Evolutionary conservation across 2,797 vertebrate genomes (phyloP), one percentile per base, ranked within the genome.

Genomic region (Cryptoblepharus egeriae): DNA sequence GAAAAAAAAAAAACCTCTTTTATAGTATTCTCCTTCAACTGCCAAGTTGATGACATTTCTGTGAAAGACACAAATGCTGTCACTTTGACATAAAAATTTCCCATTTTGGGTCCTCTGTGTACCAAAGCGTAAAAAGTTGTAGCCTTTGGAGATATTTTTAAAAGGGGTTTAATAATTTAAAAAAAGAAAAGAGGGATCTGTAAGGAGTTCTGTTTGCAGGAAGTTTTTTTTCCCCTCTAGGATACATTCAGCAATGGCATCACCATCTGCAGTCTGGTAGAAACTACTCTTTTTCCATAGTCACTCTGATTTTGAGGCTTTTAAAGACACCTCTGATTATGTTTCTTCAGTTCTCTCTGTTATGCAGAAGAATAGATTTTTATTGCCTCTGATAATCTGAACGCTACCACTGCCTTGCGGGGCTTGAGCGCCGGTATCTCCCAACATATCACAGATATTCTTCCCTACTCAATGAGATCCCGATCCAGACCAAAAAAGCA

Each of bases 11-110:
- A 32, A 57, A 55, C 18, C 18, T 55, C 20, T n/a, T n/a, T 58
- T 42, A 15, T 49, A 30, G 4, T 42, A 39, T 67, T 75, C 35
- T 57, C 13, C 28, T 39, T 26, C 12, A 18, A 58, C 30, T 57
- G 63, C 52, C 72, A 75, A 42, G 63, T 13, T 49, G 55, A 57
- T 58, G 35, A 32, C 49, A 75, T 75, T 81, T 81, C 52, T 32
- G 55, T 58, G 37, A 81, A 45, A 52, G 63, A 75, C 63, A 75
- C 37, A 75, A 58, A 68, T 24, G 52, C 7, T 75, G 30, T 65
- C 42, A 28, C 63, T 64, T 72, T 22, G 9, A 55, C 37, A 74
- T 73, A 58, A 72, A n/a, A 80, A 37, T 67, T 30, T 71, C 63
- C 7, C 30, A 30, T 81, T 57, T 64, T 4, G 49, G 49, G 58